Conservation (phyloP, 2,113 vertebrate genomes). For the Pygathrix nemaeus region DNA sequence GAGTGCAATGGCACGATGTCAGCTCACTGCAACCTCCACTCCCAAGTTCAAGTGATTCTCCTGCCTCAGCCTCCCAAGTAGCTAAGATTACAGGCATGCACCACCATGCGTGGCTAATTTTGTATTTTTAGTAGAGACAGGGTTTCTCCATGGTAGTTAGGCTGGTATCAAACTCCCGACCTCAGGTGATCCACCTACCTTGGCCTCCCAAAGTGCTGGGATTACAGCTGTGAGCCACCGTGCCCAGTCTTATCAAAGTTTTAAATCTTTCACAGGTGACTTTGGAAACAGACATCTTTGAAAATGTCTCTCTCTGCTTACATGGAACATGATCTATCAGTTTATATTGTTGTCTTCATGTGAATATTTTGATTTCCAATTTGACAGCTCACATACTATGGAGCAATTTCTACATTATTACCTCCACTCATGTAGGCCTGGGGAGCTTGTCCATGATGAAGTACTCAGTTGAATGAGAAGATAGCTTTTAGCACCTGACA, state of each 20-base stretch:
- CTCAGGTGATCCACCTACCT: too few relatives aligned
- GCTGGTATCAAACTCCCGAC: too few relatives aligned
- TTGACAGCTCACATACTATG: neutral
- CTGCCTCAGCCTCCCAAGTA: too few relatives aligned
- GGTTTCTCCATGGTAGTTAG: too few relatives aligned
- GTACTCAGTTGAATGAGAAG: neutral
- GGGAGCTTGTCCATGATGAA: neutral
- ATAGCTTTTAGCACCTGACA: neutral
- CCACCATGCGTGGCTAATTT: too few relatives aligned
- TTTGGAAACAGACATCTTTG: neutral
- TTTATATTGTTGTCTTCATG: neutral
- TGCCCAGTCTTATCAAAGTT: neutral
- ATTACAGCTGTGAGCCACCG: too few relatives aligned
- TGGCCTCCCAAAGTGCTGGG: too few relatives aligned
- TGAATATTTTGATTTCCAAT: neutral
- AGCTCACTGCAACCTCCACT: too few relatives aligned
- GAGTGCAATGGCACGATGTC: too few relatives aligned
- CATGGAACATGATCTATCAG: neutral
- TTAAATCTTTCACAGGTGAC: neutral
- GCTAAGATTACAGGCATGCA: too few relatives aligned
- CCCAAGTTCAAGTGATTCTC: too few relatives aligned
- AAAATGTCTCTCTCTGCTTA: constrained; percentile 35
- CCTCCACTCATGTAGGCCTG: neutral
- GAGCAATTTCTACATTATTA: neutral
- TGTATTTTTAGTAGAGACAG: too few relatives aligned